Conservation (phyloP, 37 sponge, comb jelly and placozoan genomes). For the Bolinopsis microptera region DNA sequence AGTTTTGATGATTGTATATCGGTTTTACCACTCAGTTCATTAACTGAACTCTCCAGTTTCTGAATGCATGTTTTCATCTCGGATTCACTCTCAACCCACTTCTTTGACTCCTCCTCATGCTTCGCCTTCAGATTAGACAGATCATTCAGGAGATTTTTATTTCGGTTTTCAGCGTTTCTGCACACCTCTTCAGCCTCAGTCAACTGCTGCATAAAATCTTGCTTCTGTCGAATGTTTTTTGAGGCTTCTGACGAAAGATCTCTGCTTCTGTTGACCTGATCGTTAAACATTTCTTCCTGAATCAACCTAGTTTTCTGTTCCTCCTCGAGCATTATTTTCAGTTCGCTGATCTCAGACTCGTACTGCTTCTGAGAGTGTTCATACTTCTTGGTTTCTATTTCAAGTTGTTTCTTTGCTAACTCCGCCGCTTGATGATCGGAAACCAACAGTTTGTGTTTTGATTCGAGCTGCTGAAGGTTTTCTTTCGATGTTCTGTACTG, state of each 20-base stretch:
- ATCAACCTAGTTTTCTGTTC: slow-evolving; percentile 57
- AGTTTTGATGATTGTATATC: background rate
- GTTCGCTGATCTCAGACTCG: slow-evolving; percentile 10
- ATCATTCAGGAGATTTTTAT: slow-evolving; percentile 30
- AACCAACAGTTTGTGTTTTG: slow-evolving; percentile 3
- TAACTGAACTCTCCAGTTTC: slow-evolving; percentile 1
- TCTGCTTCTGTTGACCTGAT: slow-evolving; percentile 30
- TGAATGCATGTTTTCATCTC: background rate
- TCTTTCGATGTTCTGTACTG: slow-evolving; percentile 12
- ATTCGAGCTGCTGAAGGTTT: slow-evolving; percentile 11
- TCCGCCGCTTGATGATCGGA: background rate
- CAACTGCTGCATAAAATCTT: slow-evolving; percentile 37
- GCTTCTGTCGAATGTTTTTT: slow-evolving; percentile 55
- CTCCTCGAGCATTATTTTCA: slow-evolving; percentile 44
- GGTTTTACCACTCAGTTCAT: background rate
- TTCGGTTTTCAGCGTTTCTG: slow-evolving; percentile 56
- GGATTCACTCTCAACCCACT: background rate
- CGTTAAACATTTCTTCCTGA: slow-evolving; percentile 64
- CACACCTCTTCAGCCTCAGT: slow-evolving; percentile 64
- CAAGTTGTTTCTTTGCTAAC: background rate
- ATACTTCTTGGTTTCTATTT: slow-evolving; percentile 3
- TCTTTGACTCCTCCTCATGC: slow-evolving; percentile 20
- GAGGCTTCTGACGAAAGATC: slow-evolving; percentile 51
- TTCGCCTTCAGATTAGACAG: slow-evolving; percentile 25
- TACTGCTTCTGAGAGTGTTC: background rate